Evolutionary conservation across 2,797 vertebrate species (phyloP).

Genomic region (Zonotrichia albicollis): DNA sequence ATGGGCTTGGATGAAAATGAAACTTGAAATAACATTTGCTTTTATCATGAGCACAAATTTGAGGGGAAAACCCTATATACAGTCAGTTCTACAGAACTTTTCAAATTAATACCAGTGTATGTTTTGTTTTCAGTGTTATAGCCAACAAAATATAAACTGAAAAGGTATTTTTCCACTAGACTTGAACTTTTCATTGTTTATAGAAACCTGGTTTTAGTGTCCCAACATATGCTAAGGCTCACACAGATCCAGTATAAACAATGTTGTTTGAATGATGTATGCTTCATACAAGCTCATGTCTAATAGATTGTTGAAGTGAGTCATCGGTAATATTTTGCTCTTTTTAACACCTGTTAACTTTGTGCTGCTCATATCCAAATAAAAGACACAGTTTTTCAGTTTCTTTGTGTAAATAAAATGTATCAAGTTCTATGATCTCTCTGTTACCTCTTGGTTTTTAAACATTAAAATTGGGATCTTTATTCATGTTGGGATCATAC

Average conservation of each 20-base stretch:
- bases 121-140: constrained; percentile 57
- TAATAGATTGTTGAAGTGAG: constrained; percentile 60
- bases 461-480: constrained; percentile 73
- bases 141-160: constrained; percentile 52
- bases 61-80: background rate
- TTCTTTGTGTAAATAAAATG: constrained; percentile 75
- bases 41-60: constrained; percentile 65
- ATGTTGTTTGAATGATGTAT: constrained; percentile 50
- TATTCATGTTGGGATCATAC: background rate
- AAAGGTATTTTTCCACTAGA: constrained; percentile 60
- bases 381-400: constrained; percentile 46
- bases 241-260: constrained; percentile 36
- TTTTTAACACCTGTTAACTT: constrained; percentile 54
- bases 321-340: constrained; percentile 36
- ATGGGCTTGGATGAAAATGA: constrained; percentile 26
- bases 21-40: constrained; percentile 52
- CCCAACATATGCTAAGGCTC: constrained; percentile 50
- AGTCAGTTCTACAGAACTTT: constrained; percentile 35
- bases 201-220: constrained; percentile 51
- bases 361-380: constrained; percentile 66
- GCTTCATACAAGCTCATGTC: constrained; percentile 45
- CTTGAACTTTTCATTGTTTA: constrained; percentile 63
- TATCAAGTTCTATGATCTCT: constrained; percentile 68
- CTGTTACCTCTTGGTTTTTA: constrained; percentile 73
- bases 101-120: constrained; percentile 45